Conservation (phyloP, 2,888 invertebrate species). For the Watsonalla binaria region DNA sequence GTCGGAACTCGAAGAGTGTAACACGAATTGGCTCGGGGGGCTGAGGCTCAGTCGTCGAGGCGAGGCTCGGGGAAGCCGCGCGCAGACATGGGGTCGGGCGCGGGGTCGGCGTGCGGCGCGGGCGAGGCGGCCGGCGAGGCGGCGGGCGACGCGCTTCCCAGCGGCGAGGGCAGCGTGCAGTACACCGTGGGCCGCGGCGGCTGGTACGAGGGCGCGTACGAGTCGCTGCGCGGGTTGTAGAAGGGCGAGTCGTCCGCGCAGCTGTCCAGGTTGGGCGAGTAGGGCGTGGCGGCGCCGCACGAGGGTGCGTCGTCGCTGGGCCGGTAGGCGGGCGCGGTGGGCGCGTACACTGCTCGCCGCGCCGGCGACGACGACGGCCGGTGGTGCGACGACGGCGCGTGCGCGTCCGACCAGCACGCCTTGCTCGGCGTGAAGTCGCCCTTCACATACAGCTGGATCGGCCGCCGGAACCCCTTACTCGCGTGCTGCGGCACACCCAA, state of each 20-base stretch:
- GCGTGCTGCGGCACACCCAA: slow-evolving; percentile 90
- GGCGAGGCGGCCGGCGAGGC: slow-evolving; percentile 63
- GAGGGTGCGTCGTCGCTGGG: slow-evolving; percentile 75
- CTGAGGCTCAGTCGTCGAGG: slow-evolving; percentile 38
- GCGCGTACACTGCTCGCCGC: slow-evolving; percentile 72
- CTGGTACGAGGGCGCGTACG: slow-evolving; percentile 73
- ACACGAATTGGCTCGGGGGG: neutral
- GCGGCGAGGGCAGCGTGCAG: slow-evolving; percentile 70
- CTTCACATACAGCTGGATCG: slow-evolving; percentile 84
- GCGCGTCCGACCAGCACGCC: slow-evolving; percentile 81
- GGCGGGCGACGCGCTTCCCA: slow-evolving; percentile 60
- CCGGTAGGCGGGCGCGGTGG: slow-evolving; percentile 65
- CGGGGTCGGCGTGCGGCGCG: slow-evolving; percentile 47
- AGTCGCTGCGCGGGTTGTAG: slow-evolving; percentile 74
- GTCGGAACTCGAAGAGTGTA: no score
- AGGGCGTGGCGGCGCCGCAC: slow-evolving; percentile 73
- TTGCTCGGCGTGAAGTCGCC: slow-evolving; percentile 82
- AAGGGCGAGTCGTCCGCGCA: slow-evolving; percentile 71
- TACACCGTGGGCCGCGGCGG: slow-evolving; percentile 73
- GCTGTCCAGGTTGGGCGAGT: slow-evolving; percentile 69
- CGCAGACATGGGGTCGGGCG: slow-evolving; percentile 40
- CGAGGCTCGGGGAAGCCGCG: slow-evolving; percentile 49
- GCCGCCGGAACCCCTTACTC: slow-evolving; percentile 92
- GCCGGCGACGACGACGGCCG: slow-evolving; percentile 77
- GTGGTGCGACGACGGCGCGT: slow-evolving; percentile 82